Evolutionary conservation across 2,888 invertebrate genomes (phyloP).

Genomic region (Philhelius pedissequus): DNA sequence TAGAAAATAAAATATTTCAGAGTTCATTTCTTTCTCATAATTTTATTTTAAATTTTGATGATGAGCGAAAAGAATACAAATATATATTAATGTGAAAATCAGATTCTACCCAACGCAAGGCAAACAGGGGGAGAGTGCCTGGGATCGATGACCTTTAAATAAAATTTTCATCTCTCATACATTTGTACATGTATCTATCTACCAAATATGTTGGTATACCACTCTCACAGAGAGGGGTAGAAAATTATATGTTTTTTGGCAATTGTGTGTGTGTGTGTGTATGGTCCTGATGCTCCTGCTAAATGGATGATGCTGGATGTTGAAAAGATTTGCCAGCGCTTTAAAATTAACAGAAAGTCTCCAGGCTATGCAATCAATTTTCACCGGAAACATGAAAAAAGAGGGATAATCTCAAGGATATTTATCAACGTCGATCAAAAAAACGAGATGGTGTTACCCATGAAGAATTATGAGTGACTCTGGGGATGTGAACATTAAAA

Average conservation of each 20-base stretch:
- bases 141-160: slow-evolving; percentile 64
- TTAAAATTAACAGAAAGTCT: slow-evolving; percentile 29
- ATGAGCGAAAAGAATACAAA: slow-evolving; percentile 9
- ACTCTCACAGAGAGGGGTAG: background rate
- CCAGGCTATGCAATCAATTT: slow-evolving; percentile 61
- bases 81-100: slow-evolving; percentile 4
- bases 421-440: slow-evolving; percentile 62
- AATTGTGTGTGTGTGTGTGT: background rate
- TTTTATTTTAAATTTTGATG: background rate
- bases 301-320: background rate
- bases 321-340: slow-evolving; percentile 27
- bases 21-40: slow-evolving; percentile 5
- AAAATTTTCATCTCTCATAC: slow-evolving; percentile 23
- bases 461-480: slow-evolving; percentile 33
- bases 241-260: background rate
- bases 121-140: background rate
- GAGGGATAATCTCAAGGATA: slow-evolving; percentile 50
- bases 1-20: slow-evolving; percentile 25
- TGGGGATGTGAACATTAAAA: background rate
- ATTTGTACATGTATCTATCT: background rate
- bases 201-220: background rate
- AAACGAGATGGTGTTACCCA: slow-evolving; percentile 6
- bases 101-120: slow-evolving; percentile 54
- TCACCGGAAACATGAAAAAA: slow-evolving; percentile 44
- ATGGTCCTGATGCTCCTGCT: background rate